phyloP scores from a whole-genome alignment of 1,140 invertebrate genomes.

The Brachionus koreanus region DNA sequence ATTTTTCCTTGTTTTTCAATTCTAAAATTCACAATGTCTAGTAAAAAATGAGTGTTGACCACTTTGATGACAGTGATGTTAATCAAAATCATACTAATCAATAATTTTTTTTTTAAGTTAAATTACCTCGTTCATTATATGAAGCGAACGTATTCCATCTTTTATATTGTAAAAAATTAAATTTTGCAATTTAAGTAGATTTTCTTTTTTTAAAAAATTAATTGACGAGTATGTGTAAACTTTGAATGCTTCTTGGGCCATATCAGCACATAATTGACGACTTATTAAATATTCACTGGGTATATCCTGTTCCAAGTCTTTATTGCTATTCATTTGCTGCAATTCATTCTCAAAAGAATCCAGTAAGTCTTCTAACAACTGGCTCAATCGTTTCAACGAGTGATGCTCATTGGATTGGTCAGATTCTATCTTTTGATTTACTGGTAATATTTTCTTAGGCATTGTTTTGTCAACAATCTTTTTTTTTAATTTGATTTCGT shows the following conservation, averaged over 20 bases:
- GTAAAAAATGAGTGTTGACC: too few relatives aligned
- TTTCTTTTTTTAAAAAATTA: slow-evolving; percentile 14
- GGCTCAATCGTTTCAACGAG: slow-evolving; percentile 16
- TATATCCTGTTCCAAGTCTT: background rate
- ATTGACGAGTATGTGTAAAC: background rate
- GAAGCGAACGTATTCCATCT: slow-evolving; percentile 31
- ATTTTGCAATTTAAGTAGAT: slow-evolving; percentile 24
- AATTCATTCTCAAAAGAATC: slow-evolving; percentile 32
- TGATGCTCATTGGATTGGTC: background rate
- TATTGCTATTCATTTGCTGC: background rate
- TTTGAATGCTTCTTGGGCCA: slow-evolving; percentile 42
- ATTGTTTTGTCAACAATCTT: background rate
- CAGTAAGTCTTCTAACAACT: slow-evolving; percentile 12
- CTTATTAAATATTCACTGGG: slow-evolving; percentile 17
- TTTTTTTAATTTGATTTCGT: background rate
- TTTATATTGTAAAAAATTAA: slow-evolving; percentile 34
- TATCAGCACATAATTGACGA: slow-evolving; percentile 14
- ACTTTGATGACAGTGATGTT: too few relatives aligned
- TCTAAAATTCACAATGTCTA: too few relatives aligned
- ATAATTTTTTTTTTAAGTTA: too few relatives aligned
- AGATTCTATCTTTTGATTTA: background rate
- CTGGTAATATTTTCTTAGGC: background rate
- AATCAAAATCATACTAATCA: too few relatives aligned
- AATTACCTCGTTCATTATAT: slow-evolving; percentile 24
- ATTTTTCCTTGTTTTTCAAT: too few relatives aligned